These are phyloP conservation scores for Cheirogaleus medius DNA, from an alignment of 2,113 vertebrate genomes.

Conservation along the genomic window DNA sequence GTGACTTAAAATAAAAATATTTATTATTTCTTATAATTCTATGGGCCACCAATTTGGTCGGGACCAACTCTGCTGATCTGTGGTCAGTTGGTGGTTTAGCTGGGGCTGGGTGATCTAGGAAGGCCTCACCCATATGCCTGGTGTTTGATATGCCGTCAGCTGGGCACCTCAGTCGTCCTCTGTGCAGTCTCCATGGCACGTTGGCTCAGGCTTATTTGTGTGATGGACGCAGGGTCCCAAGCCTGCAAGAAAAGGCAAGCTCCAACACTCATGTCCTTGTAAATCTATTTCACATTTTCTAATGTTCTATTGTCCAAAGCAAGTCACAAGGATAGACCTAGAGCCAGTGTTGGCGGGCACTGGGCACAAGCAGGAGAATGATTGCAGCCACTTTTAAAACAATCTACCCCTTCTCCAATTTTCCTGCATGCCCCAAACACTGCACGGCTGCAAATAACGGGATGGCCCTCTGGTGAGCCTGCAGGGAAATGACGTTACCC, in stretches of 20 bases:
- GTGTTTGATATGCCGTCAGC: neutral
- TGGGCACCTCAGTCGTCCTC: neutral
- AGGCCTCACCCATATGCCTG: neutral
- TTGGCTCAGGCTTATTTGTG: neutral
- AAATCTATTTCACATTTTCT: neutral
- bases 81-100: neutral
- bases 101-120: neutral
- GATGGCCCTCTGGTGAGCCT: neutral
- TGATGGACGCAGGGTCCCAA: neutral
- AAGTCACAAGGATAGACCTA: neutral
- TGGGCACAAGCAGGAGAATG: neutral
- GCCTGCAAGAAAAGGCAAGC: neutral
- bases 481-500: neutral
- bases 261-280: neutral
- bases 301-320: neutral
- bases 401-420: neutral
- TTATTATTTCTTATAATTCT: neutral
- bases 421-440: neutral
- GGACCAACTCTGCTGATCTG: neutral
- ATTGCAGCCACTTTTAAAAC: neutral
- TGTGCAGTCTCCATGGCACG: rapidly evolving
- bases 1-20: neutral
- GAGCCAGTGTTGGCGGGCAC: neutral
- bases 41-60: neutral
- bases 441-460: neutral